Base-by-base conservation (phyloP, 2,113 vertebrate genomes). In the Aptenodytes forsteri region DNA sequence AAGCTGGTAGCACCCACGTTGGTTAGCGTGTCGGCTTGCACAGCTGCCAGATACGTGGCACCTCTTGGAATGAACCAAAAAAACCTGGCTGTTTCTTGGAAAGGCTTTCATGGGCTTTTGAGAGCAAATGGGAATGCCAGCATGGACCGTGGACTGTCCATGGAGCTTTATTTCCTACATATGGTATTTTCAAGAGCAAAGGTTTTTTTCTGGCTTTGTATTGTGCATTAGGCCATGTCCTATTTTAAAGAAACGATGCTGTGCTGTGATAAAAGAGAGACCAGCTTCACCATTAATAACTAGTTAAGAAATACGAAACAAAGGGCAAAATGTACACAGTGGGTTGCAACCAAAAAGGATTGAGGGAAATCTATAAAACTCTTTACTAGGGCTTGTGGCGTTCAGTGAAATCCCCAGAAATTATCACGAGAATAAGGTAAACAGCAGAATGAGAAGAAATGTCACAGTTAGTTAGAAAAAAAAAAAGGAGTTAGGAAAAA, bases 391-490 rank as follows among this genome's bases (percentile, higher is more conserved):
- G 9, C 18, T 32, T 22, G 23, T 54, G 42, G 52, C 4, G 4
- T n/a, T 55, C 49, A 6, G 52, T 46, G 52, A 25, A 56, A 4
- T 34, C 34, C 21, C 29, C 27, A 16, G 17, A 25, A 38, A 55
- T n/a, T 11, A 1, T 3, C 13, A 3, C 1, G 27, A 38, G 54
- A 14, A 58, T 36, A 9, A 59, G 42, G 21, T 3, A 27, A 47
- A 5, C 5, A 73, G 27, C 64, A 78, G 59, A 42, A 29, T 11
- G 30, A 47, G n/a, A 25, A 26, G 17, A n/a, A 50, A 77, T 21
- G 49, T 1, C 1, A 6, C 9, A 26, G 7, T 0, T 65, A 6
- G 7, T 36, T 36, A 18, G 16, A 3, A 12, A 17, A 16, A 16
- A 49, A 32, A 12, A 27, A 40, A 13, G 18, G 44, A 4, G 44